Percentiles rank a stretch among this genome's conserved stretches.
These are phyloP conservation scores for Reticulitermes speratus DNA, from an alignment of 1,140 invertebrate genomes.

Conservation along the genomic window DNA sequence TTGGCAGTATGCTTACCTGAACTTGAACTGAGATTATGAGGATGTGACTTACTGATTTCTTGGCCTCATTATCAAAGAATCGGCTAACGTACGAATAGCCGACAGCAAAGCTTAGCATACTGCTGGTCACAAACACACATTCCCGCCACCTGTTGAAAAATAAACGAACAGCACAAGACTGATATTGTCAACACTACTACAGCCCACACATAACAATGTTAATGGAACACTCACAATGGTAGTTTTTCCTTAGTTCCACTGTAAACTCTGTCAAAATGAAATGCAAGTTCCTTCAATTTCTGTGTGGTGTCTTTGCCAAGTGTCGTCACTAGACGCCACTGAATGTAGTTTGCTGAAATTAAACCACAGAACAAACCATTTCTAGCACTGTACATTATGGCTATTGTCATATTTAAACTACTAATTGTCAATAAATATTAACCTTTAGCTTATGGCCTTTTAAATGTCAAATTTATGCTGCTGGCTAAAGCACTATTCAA, in stretches of 20 bases:
- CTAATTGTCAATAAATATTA: background rate
- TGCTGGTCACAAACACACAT: constrained; percentile 56
- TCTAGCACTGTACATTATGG: background rate
- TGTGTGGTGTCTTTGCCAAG: constrained; percentile 49
- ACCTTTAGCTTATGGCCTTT: too few relatives aligned
- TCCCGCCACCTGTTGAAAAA: constrained; percentile 52
- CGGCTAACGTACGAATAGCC: constrained; percentile 58
- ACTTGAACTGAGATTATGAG: too few relatives aligned
- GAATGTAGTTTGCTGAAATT: constrained; percentile 56
- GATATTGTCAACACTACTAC: background rate
- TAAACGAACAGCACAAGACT: constrained; percentile 42
- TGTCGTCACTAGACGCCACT: constrained; percentile 56
- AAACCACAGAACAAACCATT: constrained; percentile 40
- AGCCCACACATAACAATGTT: background rate
- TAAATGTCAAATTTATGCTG: too few relatives aligned
- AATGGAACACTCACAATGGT: constrained; percentile 38
- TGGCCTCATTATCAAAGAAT: constrained; percentile 45
- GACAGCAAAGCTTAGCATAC: constrained; percentile 58
- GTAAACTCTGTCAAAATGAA: constrained; percentile 51
- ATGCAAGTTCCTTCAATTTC: constrained; percentile 47
- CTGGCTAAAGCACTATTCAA: too few relatives aligned
- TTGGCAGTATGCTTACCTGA: too few relatives aligned
- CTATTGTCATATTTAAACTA: background rate
- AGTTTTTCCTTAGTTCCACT: constrained; percentile 44
- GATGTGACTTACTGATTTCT: constrained; percentile 37